phyloP scores from a whole-genome alignment of 2,888 invertebrate species.

The Rhodophaea formosa region DNA sequence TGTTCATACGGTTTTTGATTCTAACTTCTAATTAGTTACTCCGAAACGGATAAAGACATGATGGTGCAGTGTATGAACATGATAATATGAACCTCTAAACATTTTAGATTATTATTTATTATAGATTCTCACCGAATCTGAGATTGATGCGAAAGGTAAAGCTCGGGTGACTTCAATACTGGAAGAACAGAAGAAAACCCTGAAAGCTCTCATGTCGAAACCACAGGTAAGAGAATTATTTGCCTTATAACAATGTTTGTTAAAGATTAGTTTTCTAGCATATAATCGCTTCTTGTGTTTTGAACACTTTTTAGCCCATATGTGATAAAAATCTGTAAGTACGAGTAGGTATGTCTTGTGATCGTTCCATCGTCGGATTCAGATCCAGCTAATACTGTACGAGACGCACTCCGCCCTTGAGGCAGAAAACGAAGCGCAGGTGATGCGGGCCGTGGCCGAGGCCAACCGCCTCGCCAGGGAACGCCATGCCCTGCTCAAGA shows the following conservation, averaged over 20 bases:
- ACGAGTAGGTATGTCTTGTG: no score
- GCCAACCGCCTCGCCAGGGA: slow-evolving; percentile 86
- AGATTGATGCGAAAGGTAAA: slow-evolving; percentile 82
- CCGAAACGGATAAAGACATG: no score
- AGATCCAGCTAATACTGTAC: slow-evolving; percentile 90
- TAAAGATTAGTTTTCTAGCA: background rate
- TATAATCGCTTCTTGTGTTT: no score
- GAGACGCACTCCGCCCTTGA: slow-evolving; percentile 90
- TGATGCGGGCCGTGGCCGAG: slow-evolving; percentile 84
- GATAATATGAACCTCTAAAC: no score
- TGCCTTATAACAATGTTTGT: background rate
- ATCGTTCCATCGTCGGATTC: slow-evolving; percentile 20
- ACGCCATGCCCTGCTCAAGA: slow-evolving; percentile 81
- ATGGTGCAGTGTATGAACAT: no score
- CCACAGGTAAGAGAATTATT: slow-evolving; percentile 81
- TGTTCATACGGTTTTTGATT: no score
- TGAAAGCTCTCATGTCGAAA: slow-evolving; percentile 87
- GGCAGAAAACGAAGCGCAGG: slow-evolving; percentile 88
- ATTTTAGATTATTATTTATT: slow-evolving; percentile 15
- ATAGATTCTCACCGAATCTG: slow-evolving; percentile 84
- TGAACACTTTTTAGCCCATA: no score
- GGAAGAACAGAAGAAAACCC: slow-evolving; percentile 87
- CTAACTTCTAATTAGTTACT: no score
- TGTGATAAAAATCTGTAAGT: background rate
- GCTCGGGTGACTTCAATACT: slow-evolving; percentile 84